These are phyloP conservation scores for Ceuthmochares aereus DNA, from an alignment of 2,113 vertebrate species.

Conservation along the genomic window DNA sequence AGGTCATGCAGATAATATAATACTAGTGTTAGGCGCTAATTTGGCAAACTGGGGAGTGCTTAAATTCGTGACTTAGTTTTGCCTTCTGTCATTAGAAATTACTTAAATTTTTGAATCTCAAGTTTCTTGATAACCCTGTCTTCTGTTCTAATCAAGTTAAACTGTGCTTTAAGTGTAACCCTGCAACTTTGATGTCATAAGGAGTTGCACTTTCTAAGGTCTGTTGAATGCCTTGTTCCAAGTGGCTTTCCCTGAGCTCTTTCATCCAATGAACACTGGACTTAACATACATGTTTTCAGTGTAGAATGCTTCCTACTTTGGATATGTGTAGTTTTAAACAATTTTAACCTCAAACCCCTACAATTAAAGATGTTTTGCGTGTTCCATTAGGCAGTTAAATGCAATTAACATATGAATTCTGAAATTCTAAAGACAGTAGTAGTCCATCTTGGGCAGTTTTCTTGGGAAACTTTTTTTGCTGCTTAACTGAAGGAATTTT, in stretches of 20 bases:
- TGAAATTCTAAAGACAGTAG: not conserved
- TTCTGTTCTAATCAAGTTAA: not conserved
- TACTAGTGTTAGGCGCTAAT: not conserved
- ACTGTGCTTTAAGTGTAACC: not conserved
- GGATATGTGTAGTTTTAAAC: not conserved
- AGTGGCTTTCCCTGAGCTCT: not conserved
- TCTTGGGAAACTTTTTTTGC: not conserved
- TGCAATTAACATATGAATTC: not conserved
- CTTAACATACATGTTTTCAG: not conserved
- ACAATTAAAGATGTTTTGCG: not conserved
- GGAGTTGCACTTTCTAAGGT: not conserved
- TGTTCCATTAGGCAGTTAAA: not conserved
- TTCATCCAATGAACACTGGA: not conserved
- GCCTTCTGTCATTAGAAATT: not conserved
- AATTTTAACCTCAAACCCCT: accelerated
- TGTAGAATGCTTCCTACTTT: not conserved
- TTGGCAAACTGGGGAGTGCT: not conserved
- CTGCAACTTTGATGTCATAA: not conserved
- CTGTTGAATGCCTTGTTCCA: not conserved
- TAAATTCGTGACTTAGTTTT: not conserved
- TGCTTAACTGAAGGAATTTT: not conserved
- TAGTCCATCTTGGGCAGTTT: not conserved
- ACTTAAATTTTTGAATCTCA: not conserved
- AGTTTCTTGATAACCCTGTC: not conserved
- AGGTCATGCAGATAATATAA: accelerated